A percentile compares a stretch with the other conserved stretches of the same genome.
These are phyloP conservation scores for Plectrocnemia conspersa DNA, from an alignment of 1,140 invertebrate genomes.

Conservation along the genomic window DNA sequence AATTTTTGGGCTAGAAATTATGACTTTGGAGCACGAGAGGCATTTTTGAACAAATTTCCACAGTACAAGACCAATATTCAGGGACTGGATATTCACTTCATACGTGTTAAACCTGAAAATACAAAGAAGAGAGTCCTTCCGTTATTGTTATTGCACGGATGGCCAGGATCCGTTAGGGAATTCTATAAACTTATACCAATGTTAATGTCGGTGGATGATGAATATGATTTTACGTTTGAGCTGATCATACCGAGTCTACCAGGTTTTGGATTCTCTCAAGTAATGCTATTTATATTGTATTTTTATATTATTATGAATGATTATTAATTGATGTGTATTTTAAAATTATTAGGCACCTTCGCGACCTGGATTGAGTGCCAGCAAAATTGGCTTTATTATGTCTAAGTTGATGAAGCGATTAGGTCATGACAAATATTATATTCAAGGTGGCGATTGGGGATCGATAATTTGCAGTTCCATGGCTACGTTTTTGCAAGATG, in stretches of 20 bases:
- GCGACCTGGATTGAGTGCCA: slow-evolving; percentile 50
- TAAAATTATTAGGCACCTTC: slow-evolving; percentile 47
- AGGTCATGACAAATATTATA: slow-evolving; percentile 60
- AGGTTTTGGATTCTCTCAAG: slow-evolving; percentile 71
- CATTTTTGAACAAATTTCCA: slow-evolving; percentile 63
- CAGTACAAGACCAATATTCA: slow-evolving; percentile 70
- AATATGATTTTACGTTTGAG: slow-evolving; percentile 69
- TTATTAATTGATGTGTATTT: neutral
- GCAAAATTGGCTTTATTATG: slow-evolving; percentile 56
- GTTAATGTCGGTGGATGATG: slow-evolving; percentile 54
- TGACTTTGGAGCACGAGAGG: slow-evolving; percentile 64
- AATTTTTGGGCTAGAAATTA: slow-evolving; percentile 71
- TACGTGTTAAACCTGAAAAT: slow-evolving; percentile 43
- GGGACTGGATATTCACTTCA: slow-evolving; percentile 50
- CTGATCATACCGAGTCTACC: slow-evolving; percentile 67
- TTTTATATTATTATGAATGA: neutral
- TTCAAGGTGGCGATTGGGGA: slow-evolving; percentile 77
- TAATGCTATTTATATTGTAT: no score
- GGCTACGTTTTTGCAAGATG: slow-evolving; percentile 61
- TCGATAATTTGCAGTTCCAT: slow-evolving; percentile 51
- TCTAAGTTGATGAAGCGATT: slow-evolving; percentile 56
- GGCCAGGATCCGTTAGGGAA: slow-evolving; percentile 77
- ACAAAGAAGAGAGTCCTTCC: slow-evolving; percentile 54
- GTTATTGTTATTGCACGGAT: slow-evolving; percentile 71
- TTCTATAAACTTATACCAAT: slow-evolving; percentile 73